These are phyloP conservation scores for Cochlearius cochlearius DNA, from an alignment of 2,113 vertebrate species.

Conservation along the genomic window DNA sequence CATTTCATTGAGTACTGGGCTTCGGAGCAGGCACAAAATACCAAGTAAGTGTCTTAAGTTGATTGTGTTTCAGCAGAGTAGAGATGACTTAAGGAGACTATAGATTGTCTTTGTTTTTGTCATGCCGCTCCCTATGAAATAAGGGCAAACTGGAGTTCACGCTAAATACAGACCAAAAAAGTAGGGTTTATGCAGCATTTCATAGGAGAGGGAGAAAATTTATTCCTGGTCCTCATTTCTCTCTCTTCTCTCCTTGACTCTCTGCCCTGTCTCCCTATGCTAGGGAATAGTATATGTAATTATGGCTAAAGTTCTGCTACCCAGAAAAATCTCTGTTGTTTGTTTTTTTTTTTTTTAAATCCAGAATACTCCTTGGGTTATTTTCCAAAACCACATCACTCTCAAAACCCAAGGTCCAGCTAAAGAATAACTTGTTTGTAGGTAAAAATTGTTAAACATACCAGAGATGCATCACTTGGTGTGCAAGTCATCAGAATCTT, in stretches of 20 bases:
- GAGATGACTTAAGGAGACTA: not conserved
- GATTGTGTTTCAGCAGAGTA: not conserved
- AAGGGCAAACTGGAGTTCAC: not conserved
- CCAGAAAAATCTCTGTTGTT: not conserved
- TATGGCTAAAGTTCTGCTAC: not conserved
- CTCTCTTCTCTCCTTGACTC: not conserved
- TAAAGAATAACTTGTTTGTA: not conserved
- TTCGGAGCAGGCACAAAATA: not conserved
- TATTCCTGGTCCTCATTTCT: not conserved
- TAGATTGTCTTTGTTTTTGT: not conserved
- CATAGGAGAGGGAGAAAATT: not conserved
- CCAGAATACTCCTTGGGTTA: not conserved
- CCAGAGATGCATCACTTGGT: not conserved
- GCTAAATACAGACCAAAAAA: not conserved
- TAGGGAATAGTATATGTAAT: not conserved
- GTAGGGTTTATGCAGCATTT: not conserved
- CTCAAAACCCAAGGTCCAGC: not conserved
- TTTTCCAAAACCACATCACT: not conserved
- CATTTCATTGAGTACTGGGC: not conserved
- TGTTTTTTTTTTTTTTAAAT: not conserved
- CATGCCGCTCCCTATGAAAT: not conserved
- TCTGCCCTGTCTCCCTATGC: not conserved
- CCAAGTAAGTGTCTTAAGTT: not conserved
- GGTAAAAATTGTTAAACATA: conserved; percentile 24
- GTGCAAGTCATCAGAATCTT: conserved; percentile 1